These are phyloP conservation scores for Apotomis turbidana DNA, from an alignment of 2,888 invertebrate genomes.

Conservation along the genomic window DNA sequence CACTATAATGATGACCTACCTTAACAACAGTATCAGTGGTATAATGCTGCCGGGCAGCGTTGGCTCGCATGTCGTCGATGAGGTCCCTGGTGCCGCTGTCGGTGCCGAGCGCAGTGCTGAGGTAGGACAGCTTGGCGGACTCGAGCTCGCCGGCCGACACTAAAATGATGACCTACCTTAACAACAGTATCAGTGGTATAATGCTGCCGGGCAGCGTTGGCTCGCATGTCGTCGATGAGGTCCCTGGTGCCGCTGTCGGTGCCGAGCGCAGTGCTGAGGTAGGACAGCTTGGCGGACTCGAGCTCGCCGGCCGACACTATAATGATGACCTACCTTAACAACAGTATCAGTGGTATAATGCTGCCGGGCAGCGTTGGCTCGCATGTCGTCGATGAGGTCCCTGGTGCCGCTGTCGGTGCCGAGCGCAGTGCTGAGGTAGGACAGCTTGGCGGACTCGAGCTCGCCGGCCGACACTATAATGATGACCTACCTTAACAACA, in stretches of 20 bases:
- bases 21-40: constrained; percentile 92
- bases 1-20: too few relatives aligned
- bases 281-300: constrained; percentile 91
- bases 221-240: constrained; percentile 90
- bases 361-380: constrained; percentile 91
- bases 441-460: constrained; percentile 90
- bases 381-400: constrained; percentile 90
- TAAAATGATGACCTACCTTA: not conserved
- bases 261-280: constrained; percentile 89
- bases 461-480: constrained; percentile 87
- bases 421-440: constrained; percentile 90
- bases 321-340: constrained; percentile 58
- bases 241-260: constrained; percentile 89
- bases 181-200: constrained; percentile 95
- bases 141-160: constrained; percentile 92
- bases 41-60: constrained; percentile 92
- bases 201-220: constrained; percentile 92
- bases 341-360: constrained; percentile 96
- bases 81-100: constrained; percentile 89
- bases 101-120: constrained; percentile 88
- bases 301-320: constrained; percentile 89
- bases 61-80: constrained; percentile 91
- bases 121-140: constrained; percentile 89
- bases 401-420: constrained; percentile 88
- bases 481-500: constrained; percentile 75